Evolutionary conservation across 92 coral and sea anemone species (phyloP).

Genomic region (Umimayanthus kanabou): DNA sequence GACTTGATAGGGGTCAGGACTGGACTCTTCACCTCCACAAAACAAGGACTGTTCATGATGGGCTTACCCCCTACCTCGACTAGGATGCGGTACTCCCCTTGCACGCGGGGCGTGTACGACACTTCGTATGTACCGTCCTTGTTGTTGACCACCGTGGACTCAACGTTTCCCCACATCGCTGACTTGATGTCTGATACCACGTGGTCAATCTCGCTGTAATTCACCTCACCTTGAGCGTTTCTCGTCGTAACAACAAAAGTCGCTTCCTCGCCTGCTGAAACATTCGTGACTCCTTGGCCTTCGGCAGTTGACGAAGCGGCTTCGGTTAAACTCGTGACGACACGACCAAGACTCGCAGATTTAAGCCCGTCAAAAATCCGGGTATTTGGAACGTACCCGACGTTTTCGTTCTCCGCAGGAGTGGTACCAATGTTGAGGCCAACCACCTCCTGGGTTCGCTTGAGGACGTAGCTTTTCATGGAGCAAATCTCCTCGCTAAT

Average conservation of each 20-base stretch:
- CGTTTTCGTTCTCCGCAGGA: conserved; percentile 85
- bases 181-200: conserved; percentile 86
- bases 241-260: conserved; percentile 74
- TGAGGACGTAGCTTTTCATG: conserved; percentile 72
- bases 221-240: conserved; percentile 84
- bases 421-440: conserved; percentile 74
- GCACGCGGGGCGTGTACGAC: conserved; percentile 72
- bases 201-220: conserved; percentile 88
- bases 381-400: conserved; percentile 78
- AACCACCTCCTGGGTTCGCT: conserved; percentile 66
- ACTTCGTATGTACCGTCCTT: conserved; percentile 79
- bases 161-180: conserved; percentile 83
- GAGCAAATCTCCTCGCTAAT: conserved; percentile 83
- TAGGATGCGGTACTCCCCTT: conserved; percentile 70
- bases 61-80: conserved; percentile 86
- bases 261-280: conserved; percentile 87
- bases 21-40: conserved; percentile 77
- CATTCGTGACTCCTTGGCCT: conserved; percentile 73
- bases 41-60: conserved; percentile 74
- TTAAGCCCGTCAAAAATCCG: conserved; percentile 61
- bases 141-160: conserved; percentile 70
- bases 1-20: conserved; percentile 84
- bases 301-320: conserved; percentile 75
- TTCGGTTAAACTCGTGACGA: conserved; percentile 85
- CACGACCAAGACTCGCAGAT: conserved; percentile 63